Base-by-base conservation (phyloP, 1,140 invertebrate genomes). In the Diorhabda elongata region DNA sequence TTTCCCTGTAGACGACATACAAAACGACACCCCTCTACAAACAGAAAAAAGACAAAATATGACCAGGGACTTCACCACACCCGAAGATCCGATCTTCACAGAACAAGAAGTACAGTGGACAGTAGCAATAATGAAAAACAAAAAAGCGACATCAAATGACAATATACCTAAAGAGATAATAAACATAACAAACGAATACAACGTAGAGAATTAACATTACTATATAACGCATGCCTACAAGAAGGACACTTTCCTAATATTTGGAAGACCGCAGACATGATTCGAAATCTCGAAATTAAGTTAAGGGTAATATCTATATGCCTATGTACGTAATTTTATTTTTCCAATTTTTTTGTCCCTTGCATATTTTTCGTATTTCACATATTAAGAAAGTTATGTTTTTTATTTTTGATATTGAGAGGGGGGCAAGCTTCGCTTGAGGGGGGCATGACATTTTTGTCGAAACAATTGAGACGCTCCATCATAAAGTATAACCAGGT, bases 241-340 rank as follows among this genome's bases (percentile, higher is more conserved):
- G 5, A 11, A 6, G 64, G 68, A 7, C 43, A 26, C 57, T 65
- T 68, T 64, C 60, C 59, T 41, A 9, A 45, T 1, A 7, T 5
- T 42, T 62, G 61, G 61, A 62, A 62, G 44, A 5, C 4, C 11
- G 61, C 61, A 8, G 44, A 62, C 9, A 8, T 62, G 61, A n/a
- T n/a, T n/a, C n/a, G n/a, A n/a, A n/a, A n/a, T n/a, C n/a, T n/a
- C n/a, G n/a, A n/a, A n/a, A n/a, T n/a, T n/a, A n/a, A n/a, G n/a
- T n/a, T n/a, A n/a, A n/a, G n/a, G n/a, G n/a, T n/a, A n/a, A n/a
- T n/a, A n/a, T n/a, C n/a, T n/a, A n/a, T n/a, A n/a, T n/a, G n/a
- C n/a, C n/a, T n/a, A n/a, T n/a, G n/a, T n/a, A n/a, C n/a, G n/a
- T n/a, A n/a, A n/a, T n/a, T n/a, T n/a, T n/a, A n/a, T n/a, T n/a